A percentile compares a stretch with the other conserved stretches of the same genome.
These are phyloP conservation scores for Oasisia sp. DNA, from an alignment of 2,888 invertebrate genomes.

Conservation along the genomic window DNA sequence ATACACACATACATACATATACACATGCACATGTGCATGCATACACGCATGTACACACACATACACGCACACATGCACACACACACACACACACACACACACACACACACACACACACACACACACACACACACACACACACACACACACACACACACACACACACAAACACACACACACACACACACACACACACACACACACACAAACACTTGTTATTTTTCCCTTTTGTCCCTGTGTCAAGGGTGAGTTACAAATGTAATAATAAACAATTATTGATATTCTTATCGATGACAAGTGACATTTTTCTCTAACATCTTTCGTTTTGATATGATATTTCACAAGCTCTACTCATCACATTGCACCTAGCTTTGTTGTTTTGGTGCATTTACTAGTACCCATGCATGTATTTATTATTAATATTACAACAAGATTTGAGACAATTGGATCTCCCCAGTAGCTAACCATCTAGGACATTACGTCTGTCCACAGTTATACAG, in stretches of 20 bases:
- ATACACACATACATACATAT: too few relatives aligned
- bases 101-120: neutral
- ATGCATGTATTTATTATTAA: neutral
- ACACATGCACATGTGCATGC: too few relatives aligned
- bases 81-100: neutral
- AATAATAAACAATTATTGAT: too few relatives aligned
- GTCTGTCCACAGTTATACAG: neutral
- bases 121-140: neutral
- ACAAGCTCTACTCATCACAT: too few relatives aligned
- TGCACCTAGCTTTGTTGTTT: neutral
- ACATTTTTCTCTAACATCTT: neutral
- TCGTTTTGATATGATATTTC: too few relatives aligned
- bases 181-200: too few relatives aligned
- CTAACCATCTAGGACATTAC: neutral
- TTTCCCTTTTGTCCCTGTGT: too few relatives aligned
- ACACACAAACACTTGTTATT: too few relatives aligned
- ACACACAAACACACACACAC: neutral
- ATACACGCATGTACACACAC: too few relatives aligned
- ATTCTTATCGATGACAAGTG: too few relatives aligned
- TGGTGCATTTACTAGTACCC: neutral
- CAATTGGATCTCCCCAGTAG: neutral
- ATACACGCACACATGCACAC: neutral
- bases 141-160: neutral
- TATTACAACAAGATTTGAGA: neutral
- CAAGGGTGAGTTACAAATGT: too few relatives aligned